Percentiles rank a stretch among this genome's conserved stretches.
Conservation (phyloP, 2,113 vertebrate genomes). For the Anolis carolinensis region DNA sequence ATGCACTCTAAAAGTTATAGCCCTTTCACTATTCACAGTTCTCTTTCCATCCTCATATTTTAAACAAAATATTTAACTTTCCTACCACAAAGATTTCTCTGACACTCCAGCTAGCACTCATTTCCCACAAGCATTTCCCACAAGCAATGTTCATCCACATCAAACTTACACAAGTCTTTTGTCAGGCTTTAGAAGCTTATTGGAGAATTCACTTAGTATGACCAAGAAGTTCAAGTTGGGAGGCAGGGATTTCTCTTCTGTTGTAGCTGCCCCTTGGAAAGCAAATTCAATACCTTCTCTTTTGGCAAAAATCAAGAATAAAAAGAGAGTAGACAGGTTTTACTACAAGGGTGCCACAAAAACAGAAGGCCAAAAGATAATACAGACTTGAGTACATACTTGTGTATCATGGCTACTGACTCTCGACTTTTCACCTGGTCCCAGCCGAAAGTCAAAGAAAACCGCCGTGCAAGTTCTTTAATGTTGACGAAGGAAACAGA, state of each 20-base stretch:
- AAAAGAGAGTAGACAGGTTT: not conserved
- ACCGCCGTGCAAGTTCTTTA: constrained; percentile 89
- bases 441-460: constrained; percentile 88
- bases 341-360: not conserved
- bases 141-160: not conserved
- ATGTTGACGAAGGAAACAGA: constrained; percentile 86
- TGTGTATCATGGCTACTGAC: constrained; percentile 89
- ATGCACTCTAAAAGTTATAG: no score
- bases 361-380: constrained; percentile 2
- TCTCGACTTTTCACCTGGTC: constrained; percentile 89
- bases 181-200: constrained; percentile 90
- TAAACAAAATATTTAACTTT: not conserved
- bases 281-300: constrained; percentile 91
- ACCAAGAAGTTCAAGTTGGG: constrained; percentile 84
- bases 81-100: not conserved
- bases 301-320: constrained; percentile 25
- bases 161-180: constrained; percentile 88
- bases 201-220: constrained; percentile 90
- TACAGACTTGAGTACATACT: constrained; percentile 71
- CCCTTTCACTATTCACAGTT: no score
- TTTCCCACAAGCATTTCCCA: not conserved
- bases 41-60: no score
- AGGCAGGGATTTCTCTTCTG: constrained; percentile 74
- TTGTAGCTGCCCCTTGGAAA: constrained; percentile 78
- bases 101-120: not conserved